phyloP scores from a whole-genome alignment of 2,888 invertebrate species.

The Embidobia sp. region DNA sequence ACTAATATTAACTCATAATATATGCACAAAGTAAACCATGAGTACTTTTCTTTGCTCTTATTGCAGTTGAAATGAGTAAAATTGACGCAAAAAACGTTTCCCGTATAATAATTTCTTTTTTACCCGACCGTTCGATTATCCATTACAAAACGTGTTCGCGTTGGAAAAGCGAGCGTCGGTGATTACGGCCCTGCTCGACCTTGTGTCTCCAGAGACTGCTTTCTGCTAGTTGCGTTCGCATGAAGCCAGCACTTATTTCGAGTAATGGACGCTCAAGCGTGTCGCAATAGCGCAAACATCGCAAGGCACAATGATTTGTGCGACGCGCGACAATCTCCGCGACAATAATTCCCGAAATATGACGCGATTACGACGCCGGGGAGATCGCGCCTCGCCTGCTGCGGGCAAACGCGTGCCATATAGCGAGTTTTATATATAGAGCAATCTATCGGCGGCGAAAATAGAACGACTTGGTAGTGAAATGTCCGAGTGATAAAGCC shows the following conservation, averaged over 20 bases:
- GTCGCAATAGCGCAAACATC: conserved; percentile 67
- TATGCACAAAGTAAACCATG: too few species aligned
- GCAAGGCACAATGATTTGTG: conserved; percentile 53
- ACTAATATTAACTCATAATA: too few species aligned
- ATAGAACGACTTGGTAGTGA: not conserved
- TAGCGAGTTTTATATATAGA: conserved; percentile 26
- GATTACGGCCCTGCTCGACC: conserved; percentile 40
- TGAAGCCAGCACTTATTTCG: conserved; percentile 51
- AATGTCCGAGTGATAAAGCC: conserved; percentile 1
- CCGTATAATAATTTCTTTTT: too few species aligned
- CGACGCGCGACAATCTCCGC: conserved; percentile 5
- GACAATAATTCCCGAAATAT: conserved; percentile 29
- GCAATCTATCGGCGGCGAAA: not conserved
- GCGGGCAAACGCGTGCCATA: too few species aligned
- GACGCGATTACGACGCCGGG: not conserved
- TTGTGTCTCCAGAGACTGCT: conserved; percentile 32
- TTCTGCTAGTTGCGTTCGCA: conserved; percentile 48
- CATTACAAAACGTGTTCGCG: too few species aligned
- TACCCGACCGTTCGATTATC: too few species aligned
- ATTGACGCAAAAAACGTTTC: too few species aligned
- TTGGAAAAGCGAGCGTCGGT: conserved; percentile 13
- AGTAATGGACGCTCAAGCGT: conserved; percentile 56
- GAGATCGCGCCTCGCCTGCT: conserved; percentile 1
- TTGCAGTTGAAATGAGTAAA: too few species aligned
- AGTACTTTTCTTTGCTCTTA: too few species aligned